These are phyloP conservation scores for Drosophila burlai DNA, from an alignment of 1,140 invertebrate species.

Conservation along the genomic window DNA sequence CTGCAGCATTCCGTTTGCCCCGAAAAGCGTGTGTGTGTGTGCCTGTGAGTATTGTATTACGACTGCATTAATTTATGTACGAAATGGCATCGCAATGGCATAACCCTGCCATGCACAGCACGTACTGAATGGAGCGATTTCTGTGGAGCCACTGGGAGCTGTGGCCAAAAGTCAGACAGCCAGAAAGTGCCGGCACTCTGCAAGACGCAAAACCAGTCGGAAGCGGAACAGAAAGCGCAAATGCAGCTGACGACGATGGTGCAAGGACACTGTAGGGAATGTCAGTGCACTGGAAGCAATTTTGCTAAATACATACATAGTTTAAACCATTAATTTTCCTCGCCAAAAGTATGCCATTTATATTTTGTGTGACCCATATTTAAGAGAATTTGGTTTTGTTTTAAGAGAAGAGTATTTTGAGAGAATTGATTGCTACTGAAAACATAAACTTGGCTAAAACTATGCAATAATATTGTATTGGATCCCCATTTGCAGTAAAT, in stretches of 20 bases:
- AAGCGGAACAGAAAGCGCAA: conserved; percentile 64
- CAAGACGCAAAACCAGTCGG: conserved; percentile 66
- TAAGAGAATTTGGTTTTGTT: not conserved
- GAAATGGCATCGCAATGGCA: conserved; percentile 58
- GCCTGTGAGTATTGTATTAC: conserved; percentile 63
- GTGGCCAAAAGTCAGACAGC: conserved; percentile 67
- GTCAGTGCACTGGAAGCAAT: not conserved
- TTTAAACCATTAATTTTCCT: not conserved
- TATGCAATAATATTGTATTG: not conserved
- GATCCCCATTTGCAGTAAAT: not conserved
- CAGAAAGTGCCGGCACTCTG: conserved; percentile 41
- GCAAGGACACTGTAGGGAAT: conserved; percentile 29
- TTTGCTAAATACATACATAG: rapidly evolving
- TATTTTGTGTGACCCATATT: not conserved
- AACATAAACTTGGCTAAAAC: not conserved
- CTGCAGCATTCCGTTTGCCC: conserved; percentile 64
- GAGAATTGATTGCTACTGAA: too few species aligned
- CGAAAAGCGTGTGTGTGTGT: conserved; percentile 28
- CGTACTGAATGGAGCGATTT: conserved; percentile 52
- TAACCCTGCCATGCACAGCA: conserved; percentile 54
- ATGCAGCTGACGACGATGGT: conserved; percentile 18
- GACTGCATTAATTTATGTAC: conserved; percentile 81
- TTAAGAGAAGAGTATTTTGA: too few species aligned
- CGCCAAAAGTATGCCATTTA: not conserved
- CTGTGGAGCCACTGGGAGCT: conserved; percentile 17